Evolutionary conservation across 1,140 invertebrate genomes (phyloP), one percentile per base, ranked within the genome.

Genomic region (Maniola jurtina): DNA sequence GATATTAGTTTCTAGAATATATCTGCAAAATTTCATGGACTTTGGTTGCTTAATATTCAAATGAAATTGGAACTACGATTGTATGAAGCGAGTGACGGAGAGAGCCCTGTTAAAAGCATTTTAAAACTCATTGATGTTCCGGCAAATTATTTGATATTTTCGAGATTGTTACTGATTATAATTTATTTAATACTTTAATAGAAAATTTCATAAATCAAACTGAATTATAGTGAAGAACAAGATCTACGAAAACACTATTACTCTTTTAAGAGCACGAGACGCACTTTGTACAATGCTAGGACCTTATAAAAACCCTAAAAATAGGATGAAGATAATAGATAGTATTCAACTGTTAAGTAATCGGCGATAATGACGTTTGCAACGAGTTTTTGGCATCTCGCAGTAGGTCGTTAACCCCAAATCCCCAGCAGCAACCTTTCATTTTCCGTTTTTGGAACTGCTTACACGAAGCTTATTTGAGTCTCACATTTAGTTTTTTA

Each of bases 401-500:
- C 66, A 33, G 40, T 13, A 40, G 71, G 71, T 73, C 71, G 67
- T 70, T 66, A 61, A 73, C 67, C 70, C 64, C 40, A 42, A 62
- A 68, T 66, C 52, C 59, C 54, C 58, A 64, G 13, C 45, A 34
- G 63, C 54, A 64, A 61, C 71, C 71, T 73, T 73, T 73, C 67
- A 73, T 70, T 73, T 73, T 73, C 71, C 68, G 67, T 67, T 73
- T 68, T 68, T 60, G 61, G 66, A 64, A 47, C 50, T 64, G 70
- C 67, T 64, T 56, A 67, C 58, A 56, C 38, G 35, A 52, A 14
- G 47, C 50, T 56, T 61, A 57, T 57, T 57, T 25, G 57, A 64
- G 33, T 48, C 59, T 57, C 52, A 67, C 34, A 25, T 61, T 61
- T 61, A 57, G 59, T 67, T 61, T 61, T 58, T 55, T 52, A 66